Evolutionary conservation across 2,888 invertebrate species (phyloP).

Genomic region (Tetragnatha montana): DNA sequence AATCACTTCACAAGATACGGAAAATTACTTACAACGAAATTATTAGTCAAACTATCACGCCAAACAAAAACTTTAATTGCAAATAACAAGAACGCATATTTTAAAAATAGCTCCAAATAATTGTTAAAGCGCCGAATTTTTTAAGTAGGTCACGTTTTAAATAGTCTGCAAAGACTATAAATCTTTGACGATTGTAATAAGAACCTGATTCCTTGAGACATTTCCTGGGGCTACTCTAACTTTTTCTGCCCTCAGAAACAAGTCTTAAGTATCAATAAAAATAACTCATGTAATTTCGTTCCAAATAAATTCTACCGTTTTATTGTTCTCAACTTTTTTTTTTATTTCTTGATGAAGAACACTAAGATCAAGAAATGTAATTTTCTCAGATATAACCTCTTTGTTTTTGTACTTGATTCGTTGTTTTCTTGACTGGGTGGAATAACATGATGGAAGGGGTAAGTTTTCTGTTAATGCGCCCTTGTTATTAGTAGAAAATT

Average conservation of each 20-base stretch:
- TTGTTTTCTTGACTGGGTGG: too few relatives aligned
- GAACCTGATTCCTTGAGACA: background rate
- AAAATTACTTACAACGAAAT: too few relatives aligned
- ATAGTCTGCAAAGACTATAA: background rate
- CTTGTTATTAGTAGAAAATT: too few relatives aligned
- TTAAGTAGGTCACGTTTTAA: background rate
- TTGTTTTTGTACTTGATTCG: too few relatives aligned
- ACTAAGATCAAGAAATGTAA: background rate
- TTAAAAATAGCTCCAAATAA: too few relatives aligned
- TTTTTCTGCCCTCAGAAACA: background rate
- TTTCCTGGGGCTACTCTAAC: background rate
- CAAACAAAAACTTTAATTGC: too few relatives aligned
- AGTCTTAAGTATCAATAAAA: background rate
- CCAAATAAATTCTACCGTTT: background rate
- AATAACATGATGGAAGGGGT: too few relatives aligned
- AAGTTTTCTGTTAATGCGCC: too few relatives aligned
- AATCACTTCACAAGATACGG: too few relatives aligned
- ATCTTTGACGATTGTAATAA: background rate
- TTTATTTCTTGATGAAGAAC: background rate
- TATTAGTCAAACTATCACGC: too few relatives aligned
- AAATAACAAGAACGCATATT: too few relatives aligned
- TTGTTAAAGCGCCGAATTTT: background rate
- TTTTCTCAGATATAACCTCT: background rate
- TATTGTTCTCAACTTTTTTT: background rate
- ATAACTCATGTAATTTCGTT: background rate